Percentiles rank a stretch among this genome's conserved stretches.
Conservation (phyloP, 2,113 vertebrate species). For the Coptodon bakossiorum region DNA sequence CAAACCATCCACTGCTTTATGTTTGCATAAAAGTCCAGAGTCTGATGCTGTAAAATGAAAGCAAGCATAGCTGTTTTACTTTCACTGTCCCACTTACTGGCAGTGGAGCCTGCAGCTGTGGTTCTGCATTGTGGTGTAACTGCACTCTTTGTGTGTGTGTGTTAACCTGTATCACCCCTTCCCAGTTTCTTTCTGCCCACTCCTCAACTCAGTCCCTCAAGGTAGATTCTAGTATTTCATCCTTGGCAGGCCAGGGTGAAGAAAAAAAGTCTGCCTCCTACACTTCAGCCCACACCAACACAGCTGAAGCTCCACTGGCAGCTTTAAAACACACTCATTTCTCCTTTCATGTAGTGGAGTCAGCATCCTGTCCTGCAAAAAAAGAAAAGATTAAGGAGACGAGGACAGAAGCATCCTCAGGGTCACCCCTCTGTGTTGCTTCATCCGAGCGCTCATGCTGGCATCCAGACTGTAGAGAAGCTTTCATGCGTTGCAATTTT, state of each 20-base stretch:
- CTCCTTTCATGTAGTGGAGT: neutral
- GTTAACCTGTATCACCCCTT: slow-evolving; percentile 11
- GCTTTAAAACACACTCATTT: neutral
- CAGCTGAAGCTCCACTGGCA: neutral
- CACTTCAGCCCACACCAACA: slow-evolving; percentile 5
- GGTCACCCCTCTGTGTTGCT: neutral
- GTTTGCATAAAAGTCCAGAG: neutral
- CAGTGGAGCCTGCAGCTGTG: neutral
- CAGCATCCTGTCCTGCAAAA: neutral
- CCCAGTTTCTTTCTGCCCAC: slow-evolving; percentile 32
- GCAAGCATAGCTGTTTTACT: neutral
- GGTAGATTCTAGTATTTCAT: slow-evolving; percentile 35
- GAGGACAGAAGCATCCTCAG: neutral
- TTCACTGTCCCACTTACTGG: slow-evolving; percentile 5
- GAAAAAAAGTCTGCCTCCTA: slow-evolving; percentile 27
- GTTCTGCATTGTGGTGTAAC: neutral
- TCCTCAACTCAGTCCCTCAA: slow-evolving; percentile 36
- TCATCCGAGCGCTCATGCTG: neutral
- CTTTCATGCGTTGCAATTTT: neutral
- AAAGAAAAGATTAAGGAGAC: neutral
- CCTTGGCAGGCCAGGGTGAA: neutral
- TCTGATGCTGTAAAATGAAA: slow-evolving; percentile 39
- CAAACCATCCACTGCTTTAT: neutral
- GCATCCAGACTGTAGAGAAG: neutral
- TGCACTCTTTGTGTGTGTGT: neutral